Evolutionary conservation across 37 sponge, comb jelly and placozoan genomes (phyloP).

Genomic region (Mnemiopsis leidyi): DNA sequence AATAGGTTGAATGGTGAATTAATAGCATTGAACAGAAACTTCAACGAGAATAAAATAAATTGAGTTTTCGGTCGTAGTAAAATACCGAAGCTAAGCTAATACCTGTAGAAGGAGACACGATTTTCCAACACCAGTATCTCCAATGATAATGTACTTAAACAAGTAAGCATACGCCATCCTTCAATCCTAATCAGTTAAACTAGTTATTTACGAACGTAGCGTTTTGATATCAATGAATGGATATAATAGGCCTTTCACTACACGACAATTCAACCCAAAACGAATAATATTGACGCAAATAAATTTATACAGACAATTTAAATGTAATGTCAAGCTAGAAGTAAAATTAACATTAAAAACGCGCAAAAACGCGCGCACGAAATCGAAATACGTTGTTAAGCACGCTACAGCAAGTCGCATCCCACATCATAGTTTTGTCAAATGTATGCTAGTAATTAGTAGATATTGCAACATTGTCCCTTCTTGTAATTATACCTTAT

Average conservation of each 20-base stretch:
- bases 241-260: not conserved
- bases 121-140: conserved; percentile 99
- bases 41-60: too few relatives aligned
- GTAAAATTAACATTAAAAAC: not conserved
- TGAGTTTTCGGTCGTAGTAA: too few relatives aligned
- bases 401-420: not conserved
- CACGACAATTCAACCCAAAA: not conserved
- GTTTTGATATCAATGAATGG: too few relatives aligned
- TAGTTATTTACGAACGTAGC: too few relatives aligned
- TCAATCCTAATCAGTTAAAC: not conserved
- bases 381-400: conserved; percentile 41
- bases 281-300: not conserved
- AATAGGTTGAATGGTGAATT: too few relatives aligned
- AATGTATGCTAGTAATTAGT: conserved; percentile 23
- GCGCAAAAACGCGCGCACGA: not conserved
- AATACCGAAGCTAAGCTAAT: too few relatives aligned
- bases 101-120: conserved; percentile 94
- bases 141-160: conserved; percentile 99
- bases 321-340: not conserved
- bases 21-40: too few relatives aligned
- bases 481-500: conserved; percentile 38
- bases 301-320: not conserved
- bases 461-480: conserved; percentile 7
- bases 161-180: conserved; percentile 96
- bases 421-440: not conserved